phyloP scores from a whole-genome alignment of 2,113 vertebrate genomes.

The Lutjanus erythropterus region DNA sequence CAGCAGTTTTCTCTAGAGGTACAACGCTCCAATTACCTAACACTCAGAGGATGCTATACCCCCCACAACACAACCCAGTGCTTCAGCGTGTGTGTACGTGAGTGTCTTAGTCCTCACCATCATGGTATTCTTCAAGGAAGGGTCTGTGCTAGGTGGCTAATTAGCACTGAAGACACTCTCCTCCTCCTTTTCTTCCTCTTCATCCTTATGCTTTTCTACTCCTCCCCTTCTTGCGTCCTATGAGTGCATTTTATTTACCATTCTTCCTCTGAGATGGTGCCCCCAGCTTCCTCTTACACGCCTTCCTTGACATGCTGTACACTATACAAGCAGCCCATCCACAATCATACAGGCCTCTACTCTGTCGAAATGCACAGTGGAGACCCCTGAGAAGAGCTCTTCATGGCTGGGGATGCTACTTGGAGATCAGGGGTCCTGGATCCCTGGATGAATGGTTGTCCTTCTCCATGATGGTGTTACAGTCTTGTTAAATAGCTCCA shows the following conservation, averaged over 20 bases:
- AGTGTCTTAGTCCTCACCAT: conserved; percentile 64
- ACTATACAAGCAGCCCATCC: conserved; percentile 56
- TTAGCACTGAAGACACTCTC: conserved; percentile 98
- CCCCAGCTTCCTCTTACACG: conserved; percentile 62
- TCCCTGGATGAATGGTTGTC: conserved; percentile 46
- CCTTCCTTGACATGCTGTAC: conserved; percentile 57
- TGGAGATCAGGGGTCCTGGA: conserved; percentile 51
- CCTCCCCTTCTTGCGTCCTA: conserved; percentile 80
- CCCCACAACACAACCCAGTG: conserved; percentile 64
- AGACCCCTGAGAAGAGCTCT: conserved; percentile 59
- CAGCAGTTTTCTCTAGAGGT: conserved; percentile 99
- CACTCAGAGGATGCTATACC: conserved; percentile 93
- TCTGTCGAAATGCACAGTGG: conserved; percentile 59
- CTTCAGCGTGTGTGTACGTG: conserved; percentile 64
- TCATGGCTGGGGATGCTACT: conserved; percentile 50
- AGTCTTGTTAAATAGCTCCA: conserved; percentile 44
- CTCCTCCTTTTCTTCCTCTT: conserved; percentile 83
- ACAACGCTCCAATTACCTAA: conserved; percentile 99
- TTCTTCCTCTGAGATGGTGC: conserved; percentile 60
- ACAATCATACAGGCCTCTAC: conserved; percentile 50
- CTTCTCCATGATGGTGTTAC: conserved; percentile 25
- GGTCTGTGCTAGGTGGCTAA: conserved; percentile 97
- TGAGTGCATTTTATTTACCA: conserved; percentile 77
- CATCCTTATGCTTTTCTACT: conserved; percentile 66
- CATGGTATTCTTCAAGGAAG: conserved; percentile 91